phyloP scores from a whole-genome alignment of 1,140 invertebrate species.

The Tetragonula clypearis region DNA sequence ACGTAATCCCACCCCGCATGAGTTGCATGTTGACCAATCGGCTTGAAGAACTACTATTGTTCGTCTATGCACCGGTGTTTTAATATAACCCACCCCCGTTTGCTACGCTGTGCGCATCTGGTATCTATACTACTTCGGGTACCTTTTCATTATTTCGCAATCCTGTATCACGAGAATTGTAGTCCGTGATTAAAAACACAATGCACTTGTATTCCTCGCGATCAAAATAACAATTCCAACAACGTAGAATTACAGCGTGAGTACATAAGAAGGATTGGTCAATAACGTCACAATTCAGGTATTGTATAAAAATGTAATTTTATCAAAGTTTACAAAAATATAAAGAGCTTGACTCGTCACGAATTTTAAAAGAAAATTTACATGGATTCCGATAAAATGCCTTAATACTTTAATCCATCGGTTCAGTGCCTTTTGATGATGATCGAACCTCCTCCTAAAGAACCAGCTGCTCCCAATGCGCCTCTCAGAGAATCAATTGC shows the following conservation, averaged over 20 bases:
- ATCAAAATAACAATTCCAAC: too few species aligned
- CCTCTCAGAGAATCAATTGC: background rate
- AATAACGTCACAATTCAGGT: background rate
- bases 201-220: background rate
- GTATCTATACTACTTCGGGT: background rate
- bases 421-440: background rate
- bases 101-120: background rate
- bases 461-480: background rate
- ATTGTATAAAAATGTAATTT: constrained; percentile 24
- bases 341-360: background rate
- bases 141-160: background rate
- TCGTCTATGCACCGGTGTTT: constrained; percentile 6
- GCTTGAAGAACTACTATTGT: constrained; percentile 58
- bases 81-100: background rate
- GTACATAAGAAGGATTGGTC: background rate
- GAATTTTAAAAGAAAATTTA: background rate
- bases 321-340: constrained; percentile 3
- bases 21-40: constrained; percentile 56
- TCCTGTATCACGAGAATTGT: background rate
- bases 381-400: background rate
- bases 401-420: background rate
- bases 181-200: background rate
- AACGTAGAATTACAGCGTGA: background rate
- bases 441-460: background rate
- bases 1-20: constrained; percentile 65